A percentile compares a stretch with the other conserved stretches of the same genome.
These are phyloP conservation scores for Proales similis DNA, from an alignment of 1,140 invertebrate genomes.

Conservation along the genomic window DNA sequence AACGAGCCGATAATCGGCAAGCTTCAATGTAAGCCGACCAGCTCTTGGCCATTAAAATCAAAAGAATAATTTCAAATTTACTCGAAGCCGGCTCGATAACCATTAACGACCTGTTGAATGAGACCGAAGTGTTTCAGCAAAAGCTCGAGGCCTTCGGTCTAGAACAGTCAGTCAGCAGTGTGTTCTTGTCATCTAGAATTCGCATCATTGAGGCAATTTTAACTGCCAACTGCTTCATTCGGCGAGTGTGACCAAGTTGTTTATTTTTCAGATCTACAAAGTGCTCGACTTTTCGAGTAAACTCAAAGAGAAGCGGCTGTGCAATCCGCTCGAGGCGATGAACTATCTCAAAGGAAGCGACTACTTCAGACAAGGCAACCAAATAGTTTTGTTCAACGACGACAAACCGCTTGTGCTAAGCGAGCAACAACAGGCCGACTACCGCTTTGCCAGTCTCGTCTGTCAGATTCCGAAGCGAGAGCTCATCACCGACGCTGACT, in stretches of 20 bases:
- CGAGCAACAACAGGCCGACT: conserved; percentile 12
- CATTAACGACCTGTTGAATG: conserved; percentile 32
- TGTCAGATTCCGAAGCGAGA: conserved; percentile 30
- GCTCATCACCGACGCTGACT: conserved; percentile 6
- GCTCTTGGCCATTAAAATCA: not conserved
- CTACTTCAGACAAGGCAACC: too few relatives aligned
- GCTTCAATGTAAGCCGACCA: conserved; percentile 9
- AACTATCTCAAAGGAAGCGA: conserved; percentile 8
- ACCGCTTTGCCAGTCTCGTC: conserved; percentile 19
- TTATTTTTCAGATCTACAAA: conserved; percentile 24
- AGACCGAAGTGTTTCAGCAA: conserved; percentile 19
- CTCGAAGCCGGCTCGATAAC: conserved; percentile 21
- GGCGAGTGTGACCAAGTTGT: too few relatives aligned
- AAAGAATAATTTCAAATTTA: not conserved
- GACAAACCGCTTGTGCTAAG: too few relatives aligned
- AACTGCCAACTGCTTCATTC: not conserved
- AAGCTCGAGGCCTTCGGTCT: conserved; percentile 13
- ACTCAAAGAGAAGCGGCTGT: conserved; percentile 21
- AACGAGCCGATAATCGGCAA: conserved; percentile 25
- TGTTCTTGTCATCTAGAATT: conserved; percentile 11
- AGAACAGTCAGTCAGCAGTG: conserved; percentile 1
- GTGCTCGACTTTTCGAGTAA: conserved; percentile 28
- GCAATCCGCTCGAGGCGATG: conserved; percentile 23
- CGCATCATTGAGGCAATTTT: conserved; percentile 27
- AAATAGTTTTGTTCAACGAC: too few relatives aligned